Base-by-base conservation (phyloP, 2,888 invertebrate species). In the Schizotus pectinicornis region DNA sequence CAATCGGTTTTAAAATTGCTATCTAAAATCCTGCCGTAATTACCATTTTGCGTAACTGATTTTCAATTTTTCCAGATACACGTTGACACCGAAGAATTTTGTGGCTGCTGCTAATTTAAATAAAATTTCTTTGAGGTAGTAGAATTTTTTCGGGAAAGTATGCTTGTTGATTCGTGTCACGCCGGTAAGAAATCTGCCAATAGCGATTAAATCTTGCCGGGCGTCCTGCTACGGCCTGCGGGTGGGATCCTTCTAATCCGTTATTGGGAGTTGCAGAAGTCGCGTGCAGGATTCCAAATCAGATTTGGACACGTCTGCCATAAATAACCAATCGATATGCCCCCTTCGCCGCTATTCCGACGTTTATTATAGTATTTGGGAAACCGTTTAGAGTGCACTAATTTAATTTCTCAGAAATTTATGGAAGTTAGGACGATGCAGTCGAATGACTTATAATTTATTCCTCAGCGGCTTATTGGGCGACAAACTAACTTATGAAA, bases 241-340 rank as follows among this genome's bases (percentile, higher is more conserved):
- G 22, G 22, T 22, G 22, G 53, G 11, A 46, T 53, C 53, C 46
- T 53, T 31, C 32, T 53, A 53, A 53, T 53, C 53, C 34, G 53
- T 37, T 53, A 53, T 46, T 46, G 53, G 46, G 39, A 38, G 46
- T 53, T 53, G 45, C 32, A 31, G 45, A 30, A 53, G 46, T 53
- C 46, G 53, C 53, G 53, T 46, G 53, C 53, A 38, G 53, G 53
- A 53, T 53, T 53, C 39, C 37, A 53, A 46, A 53, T 53, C 45
- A 53, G 53, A 45, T 53, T 53, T 53, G 38, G 36, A 53, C 53
- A 46, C 31, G 53, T 38, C 34, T 12, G 12, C 42, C 52, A 43
- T 52, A 52, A 52, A 52, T 52, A 53, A 45, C 37, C 38, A 46
- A 46, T 52, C 43, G 43, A 51, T 51, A 47, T 48, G 30, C 30